Base-by-base conservation (phyloP, 2,113 vertebrate genomes). In the Bagarius yarrelli region DNA sequence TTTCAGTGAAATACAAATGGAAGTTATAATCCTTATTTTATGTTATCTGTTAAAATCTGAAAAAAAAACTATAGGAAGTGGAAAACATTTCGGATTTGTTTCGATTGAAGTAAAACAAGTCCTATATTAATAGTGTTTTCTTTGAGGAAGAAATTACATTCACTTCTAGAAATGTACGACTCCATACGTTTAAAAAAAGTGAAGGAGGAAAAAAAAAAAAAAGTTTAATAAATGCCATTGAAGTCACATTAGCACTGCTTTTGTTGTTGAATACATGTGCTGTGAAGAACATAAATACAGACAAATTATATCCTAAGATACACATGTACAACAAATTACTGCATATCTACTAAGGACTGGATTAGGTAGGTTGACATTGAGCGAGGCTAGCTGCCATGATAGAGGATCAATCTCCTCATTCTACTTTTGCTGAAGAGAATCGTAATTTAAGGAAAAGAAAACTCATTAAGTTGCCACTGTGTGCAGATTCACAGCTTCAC, bases 321-420 rank as follows among this genome's bases (percentile, higher is more conserved):
- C 95, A 95, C 92, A 75, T 94, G 93, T 93, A 95, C 94, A 93
- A 95, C 94, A 92, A 94, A 96, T 97, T 92, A 96, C 95, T 93
- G 93, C 93, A 94, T 94, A 89, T 93, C 94, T 95, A 94, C 93
- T 93, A 91, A 95, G 91, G 86, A 93, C 91, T 89, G 93, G 91
- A 92, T 91, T 86, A 90, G 93, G 89, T 86, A 90, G 93, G 92
- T 93, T 87, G 59, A 92, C 90, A 86, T 87, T 91, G 92, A 89
- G 91, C 91, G 92, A 89, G 91, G 94, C 90, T 97, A 96, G 96
- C 96, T 97, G 96, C 95, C 95, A 91, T 92, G 93, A 93, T 93
- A 90, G 88, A 92, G 90, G 92, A 93, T 91, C 93, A 90, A 90
- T 91, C 90, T 94, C 92, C 90, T 90, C 89, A 91, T 88, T 89